Conservation (phyloP, 2,888 invertebrate genomes). For the Tenodera sinensis region DNA sequence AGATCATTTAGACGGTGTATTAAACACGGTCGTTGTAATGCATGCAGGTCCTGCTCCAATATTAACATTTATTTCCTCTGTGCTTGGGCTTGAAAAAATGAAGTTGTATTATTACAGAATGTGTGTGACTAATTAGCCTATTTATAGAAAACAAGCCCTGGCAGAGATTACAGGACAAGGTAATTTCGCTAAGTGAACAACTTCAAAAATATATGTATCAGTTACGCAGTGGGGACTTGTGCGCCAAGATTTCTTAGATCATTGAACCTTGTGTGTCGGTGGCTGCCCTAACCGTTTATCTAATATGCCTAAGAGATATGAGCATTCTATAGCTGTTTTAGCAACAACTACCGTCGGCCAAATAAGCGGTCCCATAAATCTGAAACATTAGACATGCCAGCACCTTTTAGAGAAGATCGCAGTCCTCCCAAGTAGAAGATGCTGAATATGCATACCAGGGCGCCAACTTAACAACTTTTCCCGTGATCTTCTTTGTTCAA, state of each 20-base stretch:
- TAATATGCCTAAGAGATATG: neutral
- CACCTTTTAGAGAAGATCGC: neutral
- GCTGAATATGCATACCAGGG: neutral
- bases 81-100: too few relatives aligned
- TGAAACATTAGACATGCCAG: neutral
- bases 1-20: too few relatives aligned
- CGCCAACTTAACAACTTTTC: neutral
- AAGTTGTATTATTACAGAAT: too few relatives aligned
- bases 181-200: neutral
- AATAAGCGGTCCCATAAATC: neutral
- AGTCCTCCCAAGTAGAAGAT: neutral
- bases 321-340: neutral
- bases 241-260: neutral
- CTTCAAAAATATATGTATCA: neutral
- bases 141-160: neutral
- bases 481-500: neutral
- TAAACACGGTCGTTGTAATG: too few relatives aligned
- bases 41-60: too few relatives aligned
- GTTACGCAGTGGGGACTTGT: neutral
- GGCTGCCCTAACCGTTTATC: neutral
- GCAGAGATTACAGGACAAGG: neutral
- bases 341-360: neutral
- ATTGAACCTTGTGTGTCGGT: neutral
- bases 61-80: too few relatives aligned
- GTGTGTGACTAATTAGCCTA: too few relatives aligned